These are phyloP conservation scores for Hemitrygon akajei DNA, from an alignment of 2,797 vertebrate genomes.

Conservation along the genomic window DNA sequence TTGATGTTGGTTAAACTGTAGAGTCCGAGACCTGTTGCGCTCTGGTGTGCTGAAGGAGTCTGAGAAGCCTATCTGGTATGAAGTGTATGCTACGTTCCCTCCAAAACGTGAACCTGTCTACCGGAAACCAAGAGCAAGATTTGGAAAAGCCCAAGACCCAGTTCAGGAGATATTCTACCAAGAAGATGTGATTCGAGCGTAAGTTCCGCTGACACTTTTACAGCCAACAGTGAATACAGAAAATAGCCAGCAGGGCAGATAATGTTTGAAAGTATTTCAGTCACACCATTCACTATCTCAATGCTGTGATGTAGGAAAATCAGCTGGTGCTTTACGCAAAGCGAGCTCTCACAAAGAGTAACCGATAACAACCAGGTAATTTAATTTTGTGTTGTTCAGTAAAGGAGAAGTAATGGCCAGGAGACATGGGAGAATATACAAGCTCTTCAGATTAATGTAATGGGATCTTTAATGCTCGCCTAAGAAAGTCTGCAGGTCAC, in stretches of 20 bases:
- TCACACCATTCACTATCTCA: too few species aligned
- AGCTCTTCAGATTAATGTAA: too few species aligned
- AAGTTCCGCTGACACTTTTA: conserved; percentile 49
- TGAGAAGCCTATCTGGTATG: conserved; percentile 77
- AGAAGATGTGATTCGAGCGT: conserved; percentile 81
- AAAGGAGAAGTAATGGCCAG: too few species aligned
- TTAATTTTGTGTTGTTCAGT: too few species aligned
- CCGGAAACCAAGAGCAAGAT: conserved; percentile 45
- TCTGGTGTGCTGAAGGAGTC: conserved; percentile 61
- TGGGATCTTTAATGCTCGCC: too few species aligned
- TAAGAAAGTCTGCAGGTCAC: too few species aligned
- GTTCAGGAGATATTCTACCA: conserved; percentile 69
- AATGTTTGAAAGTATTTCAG: too few species aligned
- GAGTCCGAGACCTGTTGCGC: conserved; percentile 72
- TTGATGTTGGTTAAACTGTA: conserved; percentile 45
- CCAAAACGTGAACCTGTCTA: conserved; percentile 68
- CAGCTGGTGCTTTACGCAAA: too few species aligned
- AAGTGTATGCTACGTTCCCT: conserved; percentile 77
- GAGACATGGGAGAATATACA: too few species aligned
- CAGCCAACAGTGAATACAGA: not conserved
- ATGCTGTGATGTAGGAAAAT: too few species aligned
- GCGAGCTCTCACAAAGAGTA: too few species aligned
- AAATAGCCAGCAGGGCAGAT: not conserved
- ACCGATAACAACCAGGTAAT: too few species aligned
- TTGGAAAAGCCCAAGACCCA: conserved; percentile 46